Evolutionary conservation across 2,797 vertebrate genomes (phyloP).

Genomic region (Babyrousa celebensis): DNA sequence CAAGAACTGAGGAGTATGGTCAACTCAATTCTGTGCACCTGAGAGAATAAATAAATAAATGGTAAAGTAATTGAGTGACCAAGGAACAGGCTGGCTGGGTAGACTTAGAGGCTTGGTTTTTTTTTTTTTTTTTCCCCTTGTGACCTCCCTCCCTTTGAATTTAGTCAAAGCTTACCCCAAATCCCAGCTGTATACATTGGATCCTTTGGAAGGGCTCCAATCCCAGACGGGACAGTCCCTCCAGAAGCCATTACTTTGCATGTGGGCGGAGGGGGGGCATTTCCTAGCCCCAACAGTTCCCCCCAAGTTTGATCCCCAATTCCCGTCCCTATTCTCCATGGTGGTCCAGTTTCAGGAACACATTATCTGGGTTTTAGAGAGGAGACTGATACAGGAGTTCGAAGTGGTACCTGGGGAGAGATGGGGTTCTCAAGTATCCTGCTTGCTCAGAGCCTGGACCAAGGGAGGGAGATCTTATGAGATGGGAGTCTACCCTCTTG

Average conservation of each 20-base stretch:
- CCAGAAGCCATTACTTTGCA: slow-evolving; percentile 55
- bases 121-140: neutral
- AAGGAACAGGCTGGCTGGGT: slow-evolving; percentile 70
- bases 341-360: slow-evolving; percentile 72
- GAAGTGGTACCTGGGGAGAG: slow-evolving; percentile 2
- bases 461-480: slow-evolving; percentile 38
- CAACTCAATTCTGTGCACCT: slow-evolving; percentile 81
- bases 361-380: slow-evolving; percentile 66
- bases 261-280: neutral
- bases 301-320: slow-evolving; percentile 40
- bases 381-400: slow-evolving; percentile 36
- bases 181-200: slow-evolving; percentile 63
- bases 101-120: slow-evolving; percentile 37
- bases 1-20: slow-evolving; percentile 80
- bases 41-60: slow-evolving; percentile 72
- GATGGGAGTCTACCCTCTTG: slow-evolving; percentile 40
- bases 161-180: slow-evolving; percentile 75
- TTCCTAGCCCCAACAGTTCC: neutral
- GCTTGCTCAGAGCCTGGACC: slow-evolving; percentile 47
- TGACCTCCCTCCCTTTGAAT: slow-evolving; percentile 67
- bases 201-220: slow-evolving; percentile 38
- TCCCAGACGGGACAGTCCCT: slow-evolving; percentile 37
- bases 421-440: slow-evolving; percentile 61
- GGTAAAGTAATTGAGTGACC: slow-evolving; percentile 66
- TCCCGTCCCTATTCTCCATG: slow-evolving; percentile 52